phyloP scores from a whole-genome alignment of 2,888 invertebrate genomes.

The Caradrina kadenii region DNA sequence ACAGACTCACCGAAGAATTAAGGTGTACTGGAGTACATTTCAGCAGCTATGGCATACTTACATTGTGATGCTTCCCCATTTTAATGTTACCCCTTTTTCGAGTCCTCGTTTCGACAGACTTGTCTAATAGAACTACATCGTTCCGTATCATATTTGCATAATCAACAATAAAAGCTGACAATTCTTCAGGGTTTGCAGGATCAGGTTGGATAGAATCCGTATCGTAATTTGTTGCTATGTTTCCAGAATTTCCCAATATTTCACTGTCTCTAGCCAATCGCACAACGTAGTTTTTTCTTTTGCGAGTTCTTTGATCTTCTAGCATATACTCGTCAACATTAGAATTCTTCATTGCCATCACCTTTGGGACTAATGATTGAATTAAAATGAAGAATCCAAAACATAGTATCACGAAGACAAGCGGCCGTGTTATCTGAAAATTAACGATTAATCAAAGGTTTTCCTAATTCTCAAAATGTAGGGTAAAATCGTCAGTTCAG shows the following conservation, averaged over 20 bases:
- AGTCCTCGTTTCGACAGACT: conserved; percentile 85
- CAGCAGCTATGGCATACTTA: conserved; percentile 64
- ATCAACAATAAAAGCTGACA: conserved; percentile 82
- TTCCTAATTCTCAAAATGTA: neutral
- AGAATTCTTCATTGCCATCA: conserved; percentile 72
- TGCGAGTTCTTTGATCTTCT: conserved; percentile 79
- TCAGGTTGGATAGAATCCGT: conserved; percentile 71
- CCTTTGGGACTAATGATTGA: conserved; percentile 75
- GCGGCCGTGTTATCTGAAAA: conserved; percentile 76
- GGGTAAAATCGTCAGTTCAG: neutral
- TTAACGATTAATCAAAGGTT: neutral
- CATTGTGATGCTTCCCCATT: conserved; percentile 76
- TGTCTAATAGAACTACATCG: conserved; percentile 83
- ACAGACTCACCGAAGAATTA: neutral
- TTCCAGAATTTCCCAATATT: conserved; percentile 70
- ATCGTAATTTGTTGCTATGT: conserved; percentile 72
- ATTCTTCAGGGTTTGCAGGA: conserved; percentile 72
- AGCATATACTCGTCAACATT: conserved; percentile 76
- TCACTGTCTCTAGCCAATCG: conserved; percentile 75
- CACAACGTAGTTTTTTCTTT: conserved; percentile 79
- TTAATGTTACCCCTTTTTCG: conserved; percentile 83
- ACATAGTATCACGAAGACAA: conserved; percentile 71
- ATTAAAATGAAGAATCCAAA: conserved; percentile 73
- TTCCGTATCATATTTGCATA: conserved; percentile 86
- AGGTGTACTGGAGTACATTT: neutral